Percentiles rank a stretch among this genome's conserved stretches.
These are phyloP conservation scores for Centruroides vittatus DNA, from an alignment of 1,140 invertebrate genomes.

Conservation along the genomic window DNA sequence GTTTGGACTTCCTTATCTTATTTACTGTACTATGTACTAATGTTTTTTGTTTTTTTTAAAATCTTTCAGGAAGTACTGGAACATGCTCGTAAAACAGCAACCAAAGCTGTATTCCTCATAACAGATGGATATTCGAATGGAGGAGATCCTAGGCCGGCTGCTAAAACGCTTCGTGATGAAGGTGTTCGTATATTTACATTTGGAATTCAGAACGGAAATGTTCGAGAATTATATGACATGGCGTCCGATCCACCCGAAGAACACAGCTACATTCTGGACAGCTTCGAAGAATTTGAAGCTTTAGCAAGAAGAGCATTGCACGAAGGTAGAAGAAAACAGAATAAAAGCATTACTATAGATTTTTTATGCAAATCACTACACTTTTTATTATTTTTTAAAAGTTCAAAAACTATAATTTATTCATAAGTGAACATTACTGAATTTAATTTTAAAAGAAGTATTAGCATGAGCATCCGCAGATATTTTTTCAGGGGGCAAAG, in stretches of 20 bases:
- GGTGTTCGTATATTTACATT: conserved; percentile 49
- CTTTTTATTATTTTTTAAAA: too few species aligned
- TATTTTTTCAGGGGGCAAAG: too few species aligned
- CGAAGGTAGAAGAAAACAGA: conserved; percentile 34
- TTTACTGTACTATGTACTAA: too few species aligned
- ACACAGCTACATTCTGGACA: conserved; percentile 51
- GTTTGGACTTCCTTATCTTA: too few species aligned
- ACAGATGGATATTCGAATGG: conserved; percentile 60
- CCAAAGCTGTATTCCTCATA: conserved; percentile 48
- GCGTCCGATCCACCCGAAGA: conserved; percentile 45
- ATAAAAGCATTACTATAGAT: too few species aligned
- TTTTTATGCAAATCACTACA: too few species aligned
- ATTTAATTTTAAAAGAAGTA: too few species aligned
- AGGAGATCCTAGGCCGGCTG: conserved; percentile 45
- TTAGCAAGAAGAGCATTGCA: conserved; percentile 50
- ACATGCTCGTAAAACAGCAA: conserved; percentile 34
- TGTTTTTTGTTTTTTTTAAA: too few species aligned
- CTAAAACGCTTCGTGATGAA: conserved; percentile 35
- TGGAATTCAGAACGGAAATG: conserved; percentile 51
- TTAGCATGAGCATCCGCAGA: too few species aligned
- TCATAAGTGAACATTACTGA: too few species aligned
- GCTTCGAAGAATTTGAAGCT: conserved; percentile 54
- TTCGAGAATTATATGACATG: conserved; percentile 39
- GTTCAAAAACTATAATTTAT: too few species aligned
- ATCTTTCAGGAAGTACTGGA: conserved; percentile 33